Conservation (phyloP, 2,888 invertebrate genomes). For the Colletes collaris region DNA sequence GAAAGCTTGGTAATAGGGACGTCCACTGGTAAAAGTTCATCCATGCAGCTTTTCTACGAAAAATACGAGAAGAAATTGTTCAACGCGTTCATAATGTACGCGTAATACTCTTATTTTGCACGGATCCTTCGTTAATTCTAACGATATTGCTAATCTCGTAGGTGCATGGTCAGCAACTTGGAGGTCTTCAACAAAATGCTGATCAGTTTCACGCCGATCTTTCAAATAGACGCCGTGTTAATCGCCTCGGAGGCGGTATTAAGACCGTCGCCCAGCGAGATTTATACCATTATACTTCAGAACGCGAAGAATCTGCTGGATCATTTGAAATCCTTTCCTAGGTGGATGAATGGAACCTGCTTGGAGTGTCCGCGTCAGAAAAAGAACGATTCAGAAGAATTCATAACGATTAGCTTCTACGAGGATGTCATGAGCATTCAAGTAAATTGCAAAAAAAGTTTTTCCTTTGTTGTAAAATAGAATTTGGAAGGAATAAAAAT, state of each 20-base stretch:
- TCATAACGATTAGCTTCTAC: constrained; percentile 90
- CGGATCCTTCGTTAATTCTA: neutral
- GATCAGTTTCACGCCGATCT: constrained; percentile 86
- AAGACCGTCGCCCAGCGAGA: constrained; percentile 90
- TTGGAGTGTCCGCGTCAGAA: constrained; percentile 88
- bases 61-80: constrained; percentile 93
- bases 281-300: constrained; percentile 90
- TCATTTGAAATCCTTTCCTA: constrained; percentile 89
- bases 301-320: constrained; percentile 91
- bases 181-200: constrained; percentile 87
- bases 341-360: constrained; percentile 95
- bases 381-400: constrained; percentile 85
- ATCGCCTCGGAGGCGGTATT: constrained; percentile 90
- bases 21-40: constrained; percentile 89
- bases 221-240: constrained; percentile 91
- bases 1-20: constrained; percentile 93
- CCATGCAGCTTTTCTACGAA: constrained; percentile 91
- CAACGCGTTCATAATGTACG: constrained; percentile 86
- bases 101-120: neutral
- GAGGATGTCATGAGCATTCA: constrained; percentile 88
- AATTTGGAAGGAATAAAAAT: too few species aligned
- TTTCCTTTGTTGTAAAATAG: too few species aligned
- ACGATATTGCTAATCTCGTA: constrained; percentile 18
- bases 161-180: constrained; percentile 86
- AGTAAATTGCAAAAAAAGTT: constrained; percentile 79